Base-by-base conservation (phyloP, 2,113 vertebrate genomes). In the Leiothrix lutea region DNA sequence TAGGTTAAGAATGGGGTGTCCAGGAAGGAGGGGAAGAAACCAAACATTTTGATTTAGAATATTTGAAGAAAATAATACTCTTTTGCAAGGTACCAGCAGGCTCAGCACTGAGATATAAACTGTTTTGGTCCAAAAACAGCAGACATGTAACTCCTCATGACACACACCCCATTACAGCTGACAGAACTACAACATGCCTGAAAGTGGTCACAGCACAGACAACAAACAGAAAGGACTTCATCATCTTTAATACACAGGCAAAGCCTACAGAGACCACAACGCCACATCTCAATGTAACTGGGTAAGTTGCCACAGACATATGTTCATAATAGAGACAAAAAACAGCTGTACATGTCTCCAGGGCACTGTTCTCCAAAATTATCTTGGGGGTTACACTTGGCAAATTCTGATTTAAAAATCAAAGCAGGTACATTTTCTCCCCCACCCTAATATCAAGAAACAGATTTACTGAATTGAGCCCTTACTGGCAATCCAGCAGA, bases 161-260 rank as follows among this genome's bases (percentile, higher is more conserved):
- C 50, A 79, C 28, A 60, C 12, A 50, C 7, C 47, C 85, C 58
- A 19, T 70, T 25, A 65, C 36, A 92, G 58, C 75, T 90, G 79
- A 80, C 42, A 73, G 60, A 91, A 58, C 45, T 50, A 31, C 65
- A 89, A 35, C 38, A 19, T 23, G 54, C 35, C 60, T 86, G 38
- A 62, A 74, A 7, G 13, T n/a, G 60, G 56, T 65, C 64, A 88
- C 67, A 90, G 38, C 35, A 22, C 77, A 88, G 58, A 86, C 42
- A 86, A 45, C 54, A 94, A 78, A 73, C 69, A 94, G 60, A 73
- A 74, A 83, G 60, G 72, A 86, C 36, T 83, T 92, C 19, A 80
- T 74, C 66, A 60, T n/a, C 48, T 93, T 96, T 94, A 94, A 95
- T 90, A 56, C 4, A 94, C 75, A 67, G 65, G 80, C 53, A 92